Base-by-base conservation (phyloP, 2,113 vertebrate species). In the Blennius ocellaris region DNA sequence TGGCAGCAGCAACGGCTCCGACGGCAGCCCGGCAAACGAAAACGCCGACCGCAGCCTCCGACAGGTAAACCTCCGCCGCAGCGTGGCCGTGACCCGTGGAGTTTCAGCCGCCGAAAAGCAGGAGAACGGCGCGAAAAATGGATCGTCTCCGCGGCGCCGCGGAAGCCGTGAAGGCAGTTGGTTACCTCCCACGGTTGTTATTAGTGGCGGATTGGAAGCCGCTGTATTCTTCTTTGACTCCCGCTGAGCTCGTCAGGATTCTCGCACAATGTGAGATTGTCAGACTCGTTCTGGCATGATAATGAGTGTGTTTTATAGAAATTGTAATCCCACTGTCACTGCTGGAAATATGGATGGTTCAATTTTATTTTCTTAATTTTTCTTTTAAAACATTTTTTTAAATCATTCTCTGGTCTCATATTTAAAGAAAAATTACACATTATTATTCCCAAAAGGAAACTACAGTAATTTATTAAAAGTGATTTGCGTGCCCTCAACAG, bases 1-100 rank as follows among this genome's bases (percentile, higher is more conserved):
- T 0, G 97, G 97, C 84, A 99, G 98, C 95, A 99, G 98, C 80
- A 99, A 99, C 0, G 98, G 98, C 43, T 99, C 98, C 0, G 98
- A 99, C 67, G 95, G 97, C 73, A 99, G 98, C 63, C 98, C 98
- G 0, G 98, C 97, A 21, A 98, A 98, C 0, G 97, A 98, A 82
- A 98, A 96, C 0, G 95, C 96, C 1, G 97, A 99, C 40, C 93
- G 96, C 71, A 97, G 94, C 79, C 92, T 98, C 52, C 93, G 97
- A 86, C 98, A 99, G 97, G 98, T 99, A 94, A 6, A 9, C 5
- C 11, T 9, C 61, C 36, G 30, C 8, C 6, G 0, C 16, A 41
- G 11, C 37, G 56, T 45, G 15, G 37, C 5, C 16, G 17, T 80
- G 69, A 81, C n/a, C 81, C 78, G 77, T 9, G 10, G 43, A 10